Conservation (phyloP, 2,888 invertebrate genomes). For the Cryptus armator region DNA sequence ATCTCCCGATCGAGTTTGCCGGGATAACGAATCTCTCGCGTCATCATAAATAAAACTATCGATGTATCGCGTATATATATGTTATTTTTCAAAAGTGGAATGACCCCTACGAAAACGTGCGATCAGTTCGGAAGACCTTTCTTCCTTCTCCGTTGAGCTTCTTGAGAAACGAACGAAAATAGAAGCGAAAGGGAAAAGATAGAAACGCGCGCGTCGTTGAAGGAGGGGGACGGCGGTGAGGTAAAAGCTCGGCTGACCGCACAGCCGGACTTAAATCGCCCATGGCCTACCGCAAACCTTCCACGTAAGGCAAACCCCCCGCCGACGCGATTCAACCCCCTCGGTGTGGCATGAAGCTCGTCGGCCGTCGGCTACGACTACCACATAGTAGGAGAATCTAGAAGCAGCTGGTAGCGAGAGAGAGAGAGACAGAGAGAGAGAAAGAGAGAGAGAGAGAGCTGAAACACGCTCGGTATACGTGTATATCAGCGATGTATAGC, state of each 20-base stretch:
- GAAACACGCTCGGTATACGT: conserved; percentile 35
- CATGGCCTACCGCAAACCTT: conserved; percentile 82
- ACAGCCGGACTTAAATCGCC: conserved; percentile 72
- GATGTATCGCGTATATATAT: background rate
- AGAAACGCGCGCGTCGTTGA: background rate
- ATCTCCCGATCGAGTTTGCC: background rate
- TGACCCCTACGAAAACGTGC: background rate
- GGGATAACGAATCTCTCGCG: background rate
- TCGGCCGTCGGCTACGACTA: conserved; percentile 55
- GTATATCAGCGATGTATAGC: conserved; percentile 12
- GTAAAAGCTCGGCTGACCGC: conserved; percentile 65
- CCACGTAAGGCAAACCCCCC: conserved; percentile 74
- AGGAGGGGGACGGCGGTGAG: conserved; percentile 34
- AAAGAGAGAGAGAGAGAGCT: conserved; percentile 44
- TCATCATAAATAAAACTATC: background rate
- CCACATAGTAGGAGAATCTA: conserved; percentile 54
- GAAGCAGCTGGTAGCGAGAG: conserved; percentile 15
- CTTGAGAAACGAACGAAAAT: background rate
- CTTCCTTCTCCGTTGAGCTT: background rate
- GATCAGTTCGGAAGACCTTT: conserved; percentile 34
- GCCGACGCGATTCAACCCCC: conserved; percentile 64
- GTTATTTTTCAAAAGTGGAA: background rate
- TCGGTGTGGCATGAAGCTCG: conserved; percentile 40
- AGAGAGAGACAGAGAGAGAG: conserved; percentile 1
- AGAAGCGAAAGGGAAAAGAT: conserved; percentile 26